A percentile compares a stretch with the other conserved stretches of the same genome.
Evolutionary conservation across 2,888 invertebrate species (phyloP).

Genomic region (Agriopis marginaria): DNA sequence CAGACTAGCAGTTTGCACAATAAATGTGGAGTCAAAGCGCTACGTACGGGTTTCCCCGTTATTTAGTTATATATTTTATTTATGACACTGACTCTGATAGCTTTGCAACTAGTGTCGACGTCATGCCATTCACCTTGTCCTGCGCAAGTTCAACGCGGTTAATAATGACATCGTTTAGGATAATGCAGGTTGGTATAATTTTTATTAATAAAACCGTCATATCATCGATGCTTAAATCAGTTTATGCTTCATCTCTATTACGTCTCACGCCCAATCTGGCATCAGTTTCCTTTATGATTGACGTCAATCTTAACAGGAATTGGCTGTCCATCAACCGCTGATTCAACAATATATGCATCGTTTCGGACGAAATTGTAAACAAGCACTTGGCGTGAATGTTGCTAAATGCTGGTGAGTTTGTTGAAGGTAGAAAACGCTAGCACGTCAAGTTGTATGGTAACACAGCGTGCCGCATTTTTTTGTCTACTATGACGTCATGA

Average conservation of each 20-base stretch:
- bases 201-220: background rate
- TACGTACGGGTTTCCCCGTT: no score
- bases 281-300: conserved; percentile 21
- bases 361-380: background rate
- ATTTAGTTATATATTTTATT: no score
- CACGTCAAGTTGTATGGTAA: no score
- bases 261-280: conserved; percentile 29
- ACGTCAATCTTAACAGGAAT: conserved; percentile 25
- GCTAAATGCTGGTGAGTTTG: background rate
- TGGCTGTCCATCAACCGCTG: conserved; percentile 16
- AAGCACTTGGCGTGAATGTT: background rate
- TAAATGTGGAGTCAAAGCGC: no score
- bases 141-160: background rate
- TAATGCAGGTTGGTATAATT: no score
- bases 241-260: conserved; percentile 7
- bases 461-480: no score
- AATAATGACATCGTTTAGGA: background rate
- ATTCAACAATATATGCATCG: background rate
- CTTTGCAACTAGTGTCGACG: background rate
- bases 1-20: no score
- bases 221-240: conserved; percentile 9
- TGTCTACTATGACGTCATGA: no score
- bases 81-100: background rate
- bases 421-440: background rate
- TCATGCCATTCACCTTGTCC: background rate